These are phyloP conservation scores for Buathra laborator DNA, from an alignment of 2,888 invertebrate species.

Conservation along the genomic window DNA sequence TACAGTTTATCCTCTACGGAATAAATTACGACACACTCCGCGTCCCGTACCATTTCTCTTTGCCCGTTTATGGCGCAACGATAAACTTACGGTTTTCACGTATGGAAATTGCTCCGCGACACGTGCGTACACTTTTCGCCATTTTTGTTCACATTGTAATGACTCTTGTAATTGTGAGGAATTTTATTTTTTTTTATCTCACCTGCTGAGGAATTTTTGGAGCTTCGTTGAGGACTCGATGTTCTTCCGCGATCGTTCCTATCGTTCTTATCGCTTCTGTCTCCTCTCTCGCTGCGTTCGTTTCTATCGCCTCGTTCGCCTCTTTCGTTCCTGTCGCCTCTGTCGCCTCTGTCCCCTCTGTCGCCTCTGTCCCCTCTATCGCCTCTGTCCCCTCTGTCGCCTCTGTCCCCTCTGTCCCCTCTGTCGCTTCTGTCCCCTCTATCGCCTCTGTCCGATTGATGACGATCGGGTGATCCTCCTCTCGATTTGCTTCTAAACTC, in stretches of 20 bases:
- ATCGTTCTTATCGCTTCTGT: conserved; percentile 68
- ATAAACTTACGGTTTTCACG: no score
- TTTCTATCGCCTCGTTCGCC: conserved; percentile 71
- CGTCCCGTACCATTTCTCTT: not conserved
- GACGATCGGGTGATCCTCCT: conserved; percentile 83
- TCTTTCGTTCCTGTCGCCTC: conserved; percentile 72
- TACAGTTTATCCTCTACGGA: conserved; percentile 41
- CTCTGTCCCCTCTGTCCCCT: conserved; percentile 73
- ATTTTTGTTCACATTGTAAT: not conserved
- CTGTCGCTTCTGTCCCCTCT: conserved; percentile 74
- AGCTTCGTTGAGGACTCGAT: conserved; percentile 80
- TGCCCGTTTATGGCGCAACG: not conserved
- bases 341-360: conserved; percentile 72
- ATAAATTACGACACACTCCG: conserved; percentile 23
- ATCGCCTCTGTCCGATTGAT: conserved; percentile 86
- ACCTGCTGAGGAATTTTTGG: conserved; percentile 75
- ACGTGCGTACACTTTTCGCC: not conserved
- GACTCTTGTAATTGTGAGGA: not conserved
- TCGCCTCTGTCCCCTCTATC: conserved; percentile 74
- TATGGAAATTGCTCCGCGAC: not conserved
- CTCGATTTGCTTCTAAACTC: conserved; percentile 84
- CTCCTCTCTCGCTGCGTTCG: conserved; percentile 75
- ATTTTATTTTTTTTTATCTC: conserved; percentile 43
- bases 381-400: conserved; percentile 63
- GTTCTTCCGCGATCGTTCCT: conserved; percentile 77